phyloP scores from a whole-genome alignment of 2,888 invertebrate genomes.

The Cantharis rufa region DNA sequence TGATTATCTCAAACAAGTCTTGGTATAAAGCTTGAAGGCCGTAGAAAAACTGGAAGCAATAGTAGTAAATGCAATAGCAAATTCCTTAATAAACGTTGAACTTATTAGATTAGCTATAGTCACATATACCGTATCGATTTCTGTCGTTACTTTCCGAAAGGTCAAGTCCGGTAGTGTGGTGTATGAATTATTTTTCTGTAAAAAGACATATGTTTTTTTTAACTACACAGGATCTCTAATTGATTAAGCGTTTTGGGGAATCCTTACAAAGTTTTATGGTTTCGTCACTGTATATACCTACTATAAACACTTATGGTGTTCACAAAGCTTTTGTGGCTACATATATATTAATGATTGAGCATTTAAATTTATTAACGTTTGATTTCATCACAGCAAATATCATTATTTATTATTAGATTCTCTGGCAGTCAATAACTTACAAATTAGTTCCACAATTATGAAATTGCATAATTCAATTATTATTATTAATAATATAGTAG shows the following conservation, averaged over 20 bases:
- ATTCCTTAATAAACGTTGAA: conserved; percentile 30
- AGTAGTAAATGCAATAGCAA: conserved; percentile 25
- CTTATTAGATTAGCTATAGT: conserved; percentile 26
- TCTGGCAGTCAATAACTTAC: not conserved
- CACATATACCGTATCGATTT: conserved; percentile 24
- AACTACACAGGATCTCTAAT: conserved; percentile 20
- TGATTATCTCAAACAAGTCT: conserved; percentile 20
- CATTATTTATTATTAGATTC: not conserved
- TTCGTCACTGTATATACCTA: not conserved
- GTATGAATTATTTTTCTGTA: conserved; percentile 11
- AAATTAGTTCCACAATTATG: not conserved
- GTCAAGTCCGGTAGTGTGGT: conserved; percentile 31
- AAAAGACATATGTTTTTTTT: conserved; percentile 14
- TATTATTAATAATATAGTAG: not conserved
- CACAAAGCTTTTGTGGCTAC: not conserved
- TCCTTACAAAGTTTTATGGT: conserved; percentile 12
- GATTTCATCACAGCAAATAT: not conserved
- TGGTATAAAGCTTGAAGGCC: conserved; percentile 18
- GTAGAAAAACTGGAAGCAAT: conserved; percentile 23
- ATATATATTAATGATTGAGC: not conserved
- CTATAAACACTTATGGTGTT: not conserved
- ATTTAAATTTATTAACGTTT: not conserved
- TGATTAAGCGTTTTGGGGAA: conserved; percentile 9
- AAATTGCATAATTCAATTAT: not conserved
- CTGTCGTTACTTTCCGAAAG: conserved; percentile 19